A percentile compares a stretch with the other conserved stretches of the same genome.
Evolutionary conservation across 2,113 vertebrate genomes (phyloP).

Genomic region (Cervus canadensis): DNA sequence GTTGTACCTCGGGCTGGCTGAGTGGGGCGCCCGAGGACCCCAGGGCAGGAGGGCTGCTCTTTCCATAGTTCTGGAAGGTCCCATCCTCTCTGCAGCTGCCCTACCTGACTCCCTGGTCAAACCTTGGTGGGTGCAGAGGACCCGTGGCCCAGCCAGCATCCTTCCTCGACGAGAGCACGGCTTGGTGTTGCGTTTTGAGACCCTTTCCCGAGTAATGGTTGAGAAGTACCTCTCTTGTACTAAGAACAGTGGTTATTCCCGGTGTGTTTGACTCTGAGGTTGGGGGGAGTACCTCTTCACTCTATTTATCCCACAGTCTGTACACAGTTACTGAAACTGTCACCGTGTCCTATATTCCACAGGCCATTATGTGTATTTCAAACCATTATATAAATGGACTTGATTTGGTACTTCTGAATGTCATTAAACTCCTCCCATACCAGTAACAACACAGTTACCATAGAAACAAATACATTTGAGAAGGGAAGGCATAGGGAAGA

Average conservation of each 20-base stretch:
- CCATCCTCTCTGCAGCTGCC: background rate
- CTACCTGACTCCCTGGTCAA: background rate
- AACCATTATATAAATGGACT: conserved; percentile 74
- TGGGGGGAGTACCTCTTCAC: conserved; percentile 7
- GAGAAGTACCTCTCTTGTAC: conserved; percentile 2
- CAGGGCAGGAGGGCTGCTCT: background rate
- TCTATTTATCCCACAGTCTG: conserved; percentile 61
- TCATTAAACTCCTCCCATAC: conserved; percentile 73
- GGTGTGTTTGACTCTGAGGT: conserved; percentile 38
- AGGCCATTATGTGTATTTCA: conserved; percentile 71
- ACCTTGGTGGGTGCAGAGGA: background rate
- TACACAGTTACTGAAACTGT: conserved; percentile 57
- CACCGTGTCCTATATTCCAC: conserved; percentile 50
- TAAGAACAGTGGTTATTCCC: conserved; percentile 39
- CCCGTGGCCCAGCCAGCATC: rapidly evolving
- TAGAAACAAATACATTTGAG: conserved; percentile 60
- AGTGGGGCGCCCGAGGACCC: rapidly evolving
- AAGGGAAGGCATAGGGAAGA: background rate
- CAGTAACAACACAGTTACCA: conserved; percentile 71
- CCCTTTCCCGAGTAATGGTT: background rate
- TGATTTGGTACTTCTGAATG: conserved; percentile 73
- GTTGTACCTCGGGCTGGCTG: background rate
- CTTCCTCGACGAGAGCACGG: background rate
- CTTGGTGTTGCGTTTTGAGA: background rate
- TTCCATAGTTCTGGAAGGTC: background rate